phyloP scores from a whole-genome alignment of 1,140 invertebrate genomes.

The Drosophila paulistorum region DNA sequence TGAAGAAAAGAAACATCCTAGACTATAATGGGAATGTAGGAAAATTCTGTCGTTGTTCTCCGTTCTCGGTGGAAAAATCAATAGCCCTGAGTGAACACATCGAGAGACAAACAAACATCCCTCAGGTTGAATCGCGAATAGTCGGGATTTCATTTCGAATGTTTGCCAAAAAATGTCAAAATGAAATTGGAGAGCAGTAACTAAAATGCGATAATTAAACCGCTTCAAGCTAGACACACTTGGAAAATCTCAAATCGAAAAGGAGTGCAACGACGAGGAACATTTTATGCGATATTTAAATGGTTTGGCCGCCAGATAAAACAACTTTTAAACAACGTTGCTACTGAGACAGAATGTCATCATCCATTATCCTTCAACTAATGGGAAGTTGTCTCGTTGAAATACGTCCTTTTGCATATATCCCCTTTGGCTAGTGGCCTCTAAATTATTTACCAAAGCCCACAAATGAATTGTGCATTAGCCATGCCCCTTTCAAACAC shows the following conservation, averaged over 20 bases:
- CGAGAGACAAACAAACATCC: not conserved
- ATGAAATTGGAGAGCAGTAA: slow-evolving; percentile 20
- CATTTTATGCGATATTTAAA: not conserved
- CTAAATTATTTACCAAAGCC: slow-evolving; percentile 51
- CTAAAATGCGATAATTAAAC: not conserved
- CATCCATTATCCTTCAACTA: not conserved
- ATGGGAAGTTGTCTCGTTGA: not conserved
- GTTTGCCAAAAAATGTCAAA: slow-evolving; percentile 46
- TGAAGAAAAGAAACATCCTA: not conserved
- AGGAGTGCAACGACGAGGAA: no score
- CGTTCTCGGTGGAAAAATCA: not conserved
- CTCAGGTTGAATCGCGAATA: not conserved
- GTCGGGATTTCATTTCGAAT: slow-evolving; percentile 3
- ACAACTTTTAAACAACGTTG: not conserved
- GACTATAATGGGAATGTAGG: not conserved
- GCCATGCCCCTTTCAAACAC: not conserved
- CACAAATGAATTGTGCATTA: slow-evolving; percentile 38
- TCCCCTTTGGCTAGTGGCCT: slow-evolving; percentile 13
- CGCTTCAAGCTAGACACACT: not conserved
- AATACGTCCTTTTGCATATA: slow-evolving; percentile 1
- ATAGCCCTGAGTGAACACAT: not conserved
- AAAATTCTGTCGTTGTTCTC: not conserved
- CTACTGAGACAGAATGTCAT: not conserved
- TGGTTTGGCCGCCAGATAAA: not conserved
- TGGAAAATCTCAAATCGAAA: not conserved